Base-by-base conservation (phyloP, 2,797 vertebrate species). In the Characodon lateralis region DNA sequence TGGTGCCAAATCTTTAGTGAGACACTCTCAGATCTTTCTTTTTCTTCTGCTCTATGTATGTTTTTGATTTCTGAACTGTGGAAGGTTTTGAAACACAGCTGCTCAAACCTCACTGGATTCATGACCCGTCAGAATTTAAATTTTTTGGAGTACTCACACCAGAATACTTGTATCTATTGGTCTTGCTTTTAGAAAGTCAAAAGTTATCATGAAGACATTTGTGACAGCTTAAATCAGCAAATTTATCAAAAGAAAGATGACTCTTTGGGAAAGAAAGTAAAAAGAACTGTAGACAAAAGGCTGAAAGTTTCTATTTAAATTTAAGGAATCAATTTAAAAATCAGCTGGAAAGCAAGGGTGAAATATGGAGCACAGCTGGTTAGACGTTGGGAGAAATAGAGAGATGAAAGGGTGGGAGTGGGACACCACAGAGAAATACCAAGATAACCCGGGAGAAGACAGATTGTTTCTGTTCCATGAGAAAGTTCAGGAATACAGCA, bases 281-380 rank as follows among this genome's bases (percentile, higher is more conserved):
- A 69, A 76, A 35, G 31, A 7, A 59, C 46, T 9, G 50, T 41
- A 63, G 73, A 88, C 85, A 73, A 88, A 85, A 78, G 58, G 20
- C 46, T 55, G 2, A 77, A 69, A 72, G 41, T 74, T 78, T 48
- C 35, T 71, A 66, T 79, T 79, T 87, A 79, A 88, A 84, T 83
- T 82, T 76, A 55, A 2, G 50, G 24, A 75, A 90, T 89, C 71
- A 78, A 61, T 79, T 91, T 79, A 85, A 70, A 89, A 83, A 84
- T 78, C 22, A 70, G 43, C 48, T 88, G 74, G 63, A 82, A 80
- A 24, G 8, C 48, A 71, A 43, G 35, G 66, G 6, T 80, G 74
- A 89, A 86, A 90, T 88, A 82, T 91, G 87, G 85, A 85, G 77
- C 76, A 55, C 91, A 92, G 91, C 89, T 93, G 93, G 85, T 89